Evolutionary conservation across 2,888 invertebrate species (phyloP).

Genomic region (Tetranychus truncatus): DNA sequence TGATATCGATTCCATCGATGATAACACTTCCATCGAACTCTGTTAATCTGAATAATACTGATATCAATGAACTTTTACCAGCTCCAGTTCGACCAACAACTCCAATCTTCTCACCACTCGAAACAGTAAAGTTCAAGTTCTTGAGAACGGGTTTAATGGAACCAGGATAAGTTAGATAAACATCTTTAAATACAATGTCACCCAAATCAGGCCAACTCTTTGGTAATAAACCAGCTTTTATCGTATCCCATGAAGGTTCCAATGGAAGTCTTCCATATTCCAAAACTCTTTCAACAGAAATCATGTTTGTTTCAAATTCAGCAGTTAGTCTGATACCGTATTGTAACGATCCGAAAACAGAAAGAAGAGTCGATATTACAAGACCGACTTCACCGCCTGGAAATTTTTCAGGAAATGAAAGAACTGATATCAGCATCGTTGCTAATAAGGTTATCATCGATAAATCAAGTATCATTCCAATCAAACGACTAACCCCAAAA

Average conservation of each 20-base stretch:
- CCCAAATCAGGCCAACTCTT: slow-evolving; percentile 34
- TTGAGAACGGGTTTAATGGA: slow-evolving; percentile 56
- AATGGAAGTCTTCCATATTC: slow-evolving; percentile 55
- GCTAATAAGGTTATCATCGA: slow-evolving; percentile 48
- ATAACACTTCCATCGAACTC: slow-evolving; percentile 33
- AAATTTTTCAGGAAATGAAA: background rate
- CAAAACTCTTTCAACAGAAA: slow-evolving; percentile 55
- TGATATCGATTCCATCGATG: slow-evolving; percentile 35
- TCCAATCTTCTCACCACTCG: slow-evolving; percentile 41
- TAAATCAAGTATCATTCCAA: background rate
- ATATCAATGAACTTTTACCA: slow-evolving; percentile 38
- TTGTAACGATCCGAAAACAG: slow-evolving; percentile 23
- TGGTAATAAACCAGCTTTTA: slow-evolving; percentile 30
- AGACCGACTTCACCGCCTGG: background rate
- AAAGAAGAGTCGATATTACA: background rate
- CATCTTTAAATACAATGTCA: slow-evolving; percentile 30
- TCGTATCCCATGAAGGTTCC: slow-evolving; percentile 46
- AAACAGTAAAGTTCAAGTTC: slow-evolving; percentile 33
- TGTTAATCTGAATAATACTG: slow-evolving; percentile 36
- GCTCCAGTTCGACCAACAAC: slow-evolving; percentile 68
- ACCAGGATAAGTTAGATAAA: slow-evolving; percentile 49
- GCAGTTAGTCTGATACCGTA: slow-evolving; percentile 39
- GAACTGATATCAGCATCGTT: slow-evolving; percentile 47
- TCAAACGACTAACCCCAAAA: background rate
- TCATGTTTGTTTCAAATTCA: slow-evolving; percentile 36